These are phyloP conservation scores for Eleutherodactylus coqui DNA, from an alignment of 2,797 vertebrate species.

Conservation along the genomic window DNA sequence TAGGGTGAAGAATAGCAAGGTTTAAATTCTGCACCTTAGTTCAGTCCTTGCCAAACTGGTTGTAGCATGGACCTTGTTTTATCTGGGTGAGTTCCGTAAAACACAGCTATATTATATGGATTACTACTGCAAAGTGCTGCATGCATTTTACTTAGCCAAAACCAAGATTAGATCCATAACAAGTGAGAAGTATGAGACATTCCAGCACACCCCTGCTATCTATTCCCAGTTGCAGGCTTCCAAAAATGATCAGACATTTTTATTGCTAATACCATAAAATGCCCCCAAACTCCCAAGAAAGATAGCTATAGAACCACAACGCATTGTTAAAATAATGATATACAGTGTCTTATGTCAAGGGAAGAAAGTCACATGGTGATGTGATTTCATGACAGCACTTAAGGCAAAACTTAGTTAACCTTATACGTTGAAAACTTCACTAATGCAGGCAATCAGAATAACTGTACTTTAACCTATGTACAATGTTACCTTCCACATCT, in stretches of 20 bases:
- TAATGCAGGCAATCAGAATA: background rate
- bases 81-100: background rate
- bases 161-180: background rate
- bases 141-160: background rate
- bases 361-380: background rate
- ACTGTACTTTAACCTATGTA: background rate
- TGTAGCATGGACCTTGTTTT: background rate
- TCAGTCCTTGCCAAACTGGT: background rate
- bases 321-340: background rate
- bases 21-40: background rate
- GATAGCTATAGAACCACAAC: background rate
- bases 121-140: background rate
- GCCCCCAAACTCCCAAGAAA: background rate
- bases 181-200: background rate
- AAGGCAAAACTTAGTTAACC: background rate
- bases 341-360: background rate
- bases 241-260: background rate
- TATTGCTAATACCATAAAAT: background rate
- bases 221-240: background rate
- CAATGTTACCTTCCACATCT: conserved; percentile 19
- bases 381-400: background rate
- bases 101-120: background rate
- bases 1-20: background rate
- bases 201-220: background rate
- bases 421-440: background rate